phyloP scores from a whole-genome alignment of 2,797 vertebrate species.

The Dipus sagitta region DNA sequence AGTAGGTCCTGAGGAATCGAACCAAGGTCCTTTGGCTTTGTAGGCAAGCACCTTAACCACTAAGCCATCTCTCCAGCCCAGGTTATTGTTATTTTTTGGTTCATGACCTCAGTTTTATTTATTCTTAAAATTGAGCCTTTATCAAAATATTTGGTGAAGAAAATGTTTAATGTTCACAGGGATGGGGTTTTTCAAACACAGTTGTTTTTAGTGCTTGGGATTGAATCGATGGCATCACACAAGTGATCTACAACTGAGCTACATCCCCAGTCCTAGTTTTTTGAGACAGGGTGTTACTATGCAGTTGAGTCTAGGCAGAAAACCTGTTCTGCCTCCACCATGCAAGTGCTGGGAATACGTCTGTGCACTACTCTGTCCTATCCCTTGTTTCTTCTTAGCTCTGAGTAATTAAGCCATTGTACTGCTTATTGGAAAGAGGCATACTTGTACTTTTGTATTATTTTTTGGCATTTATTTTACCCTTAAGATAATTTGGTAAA shows the following conservation, averaged over 20 bases:
- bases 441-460: not conserved
- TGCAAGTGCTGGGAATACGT: too few relatives aligned
- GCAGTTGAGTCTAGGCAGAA: too few relatives aligned
- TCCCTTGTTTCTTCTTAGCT: not conserved
- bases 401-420: not conserved
- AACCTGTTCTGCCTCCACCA: not conserved
- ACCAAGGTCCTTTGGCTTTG: too few relatives aligned
- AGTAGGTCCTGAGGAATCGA: too few relatives aligned
- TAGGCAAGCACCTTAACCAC: too few relatives aligned
- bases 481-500: not conserved
- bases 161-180: not conserved
- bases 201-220: not conserved
- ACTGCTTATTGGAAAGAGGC: not conserved
- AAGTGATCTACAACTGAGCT: not conserved
- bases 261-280: not conserved
- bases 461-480: not conserved
- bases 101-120: not conserved
- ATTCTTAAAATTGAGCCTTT: not conserved
- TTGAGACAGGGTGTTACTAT: not conserved
- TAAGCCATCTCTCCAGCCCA: too few relatives aligned
- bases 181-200: not conserved
- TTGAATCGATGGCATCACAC: too few relatives aligned
- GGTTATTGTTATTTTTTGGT: too few relatives aligned
- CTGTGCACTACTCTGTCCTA: too few relatives aligned
- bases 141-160: not conserved